These are phyloP conservation scores for Neoniphon sammara DNA, from an alignment of 2,797 vertebrate species.

Conservation along the genomic window DNA sequence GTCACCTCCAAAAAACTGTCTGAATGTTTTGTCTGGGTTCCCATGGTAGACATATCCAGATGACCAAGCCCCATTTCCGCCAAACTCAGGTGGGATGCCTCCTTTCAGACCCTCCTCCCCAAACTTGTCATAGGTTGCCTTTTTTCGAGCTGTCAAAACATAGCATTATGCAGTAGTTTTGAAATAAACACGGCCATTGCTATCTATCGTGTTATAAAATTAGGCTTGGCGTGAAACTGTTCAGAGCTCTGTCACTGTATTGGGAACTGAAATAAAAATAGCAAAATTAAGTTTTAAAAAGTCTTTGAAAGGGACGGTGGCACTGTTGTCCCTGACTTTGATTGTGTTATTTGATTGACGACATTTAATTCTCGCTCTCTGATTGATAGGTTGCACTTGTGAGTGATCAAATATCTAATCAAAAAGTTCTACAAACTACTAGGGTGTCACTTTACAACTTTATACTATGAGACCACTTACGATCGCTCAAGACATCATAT, in stretches of 20 bases:
- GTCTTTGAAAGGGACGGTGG: neutral
- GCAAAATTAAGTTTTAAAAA: neutral
- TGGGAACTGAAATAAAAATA: neutral
- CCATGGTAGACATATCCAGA: constrained; percentile 89
- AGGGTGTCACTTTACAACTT: too few species aligned
- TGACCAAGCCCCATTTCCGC: constrained; percentile 85
- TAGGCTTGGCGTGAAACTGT: too few species aligned
- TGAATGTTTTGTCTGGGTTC: constrained; percentile 90
- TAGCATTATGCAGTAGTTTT: neutral
- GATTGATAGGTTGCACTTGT: too few species aligned
- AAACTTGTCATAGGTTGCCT: constrained; percentile 94
- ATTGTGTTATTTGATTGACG: too few species aligned
- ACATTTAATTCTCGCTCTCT: too few species aligned
- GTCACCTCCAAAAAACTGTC: constrained; percentile 92
- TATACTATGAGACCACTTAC: constrained; percentile 78
- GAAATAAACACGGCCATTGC: neutral
- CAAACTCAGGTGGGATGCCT: constrained; percentile 87
- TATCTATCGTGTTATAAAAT: neutral
- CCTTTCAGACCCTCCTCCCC: constrained; percentile 92
- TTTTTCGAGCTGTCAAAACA: constrained; percentile 85
- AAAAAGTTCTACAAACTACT: too few species aligned
- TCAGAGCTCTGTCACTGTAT: too few species aligned
- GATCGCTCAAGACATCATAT: constrained; percentile 93
- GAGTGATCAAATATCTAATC: too few species aligned
- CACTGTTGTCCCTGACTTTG: too few species aligned